Conservation (phyloP, 2,113 vertebrate species). For the Cephalopholis sonnerati region DNA sequence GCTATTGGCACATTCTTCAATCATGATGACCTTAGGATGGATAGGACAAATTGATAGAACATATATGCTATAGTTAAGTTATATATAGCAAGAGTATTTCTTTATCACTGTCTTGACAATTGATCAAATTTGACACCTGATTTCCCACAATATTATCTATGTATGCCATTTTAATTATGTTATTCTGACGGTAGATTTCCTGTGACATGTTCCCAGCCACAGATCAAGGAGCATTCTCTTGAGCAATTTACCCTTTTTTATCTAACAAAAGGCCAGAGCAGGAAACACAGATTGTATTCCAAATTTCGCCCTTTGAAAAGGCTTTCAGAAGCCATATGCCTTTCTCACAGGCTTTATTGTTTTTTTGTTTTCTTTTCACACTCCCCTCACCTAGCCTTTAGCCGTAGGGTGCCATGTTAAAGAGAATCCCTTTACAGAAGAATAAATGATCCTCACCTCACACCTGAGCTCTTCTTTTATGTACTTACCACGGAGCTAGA, state of each 20-base stretch:
- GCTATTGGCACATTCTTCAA: too few relatives aligned
- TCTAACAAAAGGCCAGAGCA: background rate
- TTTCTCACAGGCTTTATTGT: conserved; percentile 13
- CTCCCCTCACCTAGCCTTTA: background rate
- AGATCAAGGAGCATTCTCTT: background rate
- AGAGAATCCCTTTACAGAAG: conserved; percentile 14
- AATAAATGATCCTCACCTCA: conserved; percentile 33
- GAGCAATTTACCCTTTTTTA: background rate
- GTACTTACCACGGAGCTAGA: background rate
- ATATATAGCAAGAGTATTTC: background rate
- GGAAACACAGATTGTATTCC: conserved; percentile 22
- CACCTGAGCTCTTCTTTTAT: conserved; percentile 34
- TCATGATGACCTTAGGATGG: background rate
- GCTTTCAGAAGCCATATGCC: background rate
- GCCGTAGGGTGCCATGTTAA: background rate
- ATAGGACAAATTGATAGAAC: background rate
- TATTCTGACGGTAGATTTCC: background rate
- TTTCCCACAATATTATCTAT: background rate
- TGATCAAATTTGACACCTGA: background rate
- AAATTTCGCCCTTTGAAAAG: background rate
- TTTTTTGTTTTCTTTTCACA: conserved; percentile 3
- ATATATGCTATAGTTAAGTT: background rate
- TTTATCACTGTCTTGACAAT: background rate
- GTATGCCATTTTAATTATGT: background rate
- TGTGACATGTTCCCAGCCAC: background rate